A percentile compares a stretch with the other conserved stretches of the same genome.
phyloP scores from a whole-genome alignment of 2,113 vertebrate genomes.

The Ailuropoda melanoleuca region DNA sequence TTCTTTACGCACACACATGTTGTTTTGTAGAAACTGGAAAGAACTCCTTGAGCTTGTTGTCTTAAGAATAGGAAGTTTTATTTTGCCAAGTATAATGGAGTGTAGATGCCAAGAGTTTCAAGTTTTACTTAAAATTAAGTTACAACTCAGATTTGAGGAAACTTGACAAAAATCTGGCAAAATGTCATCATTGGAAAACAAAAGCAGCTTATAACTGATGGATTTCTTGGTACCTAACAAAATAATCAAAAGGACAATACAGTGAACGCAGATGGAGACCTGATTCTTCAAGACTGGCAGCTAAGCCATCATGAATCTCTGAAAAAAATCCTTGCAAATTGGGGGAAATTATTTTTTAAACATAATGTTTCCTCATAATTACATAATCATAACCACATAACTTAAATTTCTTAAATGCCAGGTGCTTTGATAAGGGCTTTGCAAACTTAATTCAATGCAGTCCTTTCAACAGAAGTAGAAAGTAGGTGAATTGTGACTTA shows the following conservation, averaged over 20 bases:
- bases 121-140: constrained; percentile 63
- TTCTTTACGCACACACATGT: constrained; percentile 34
- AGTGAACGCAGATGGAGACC: background rate
- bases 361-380: background rate
- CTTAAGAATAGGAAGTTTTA: constrained; percentile 50
- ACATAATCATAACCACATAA: background rate
- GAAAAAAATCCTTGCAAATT: background rate
- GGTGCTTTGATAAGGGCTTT: background rate
- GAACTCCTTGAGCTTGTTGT: constrained; percentile 44
- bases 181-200: background rate
- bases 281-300: background rate
- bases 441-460: background rate
- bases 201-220: constrained; percentile 26
- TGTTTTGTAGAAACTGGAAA: constrained; percentile 63
- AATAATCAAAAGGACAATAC: background rate
- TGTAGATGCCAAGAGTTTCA: constrained; percentile 52
- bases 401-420: background rate
- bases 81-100: constrained; percentile 34
- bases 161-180: constrained; percentile 23
- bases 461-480: background rate
- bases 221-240: background rate
- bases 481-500: background rate
- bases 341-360: background rate
- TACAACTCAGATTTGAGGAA: constrained; percentile 59
- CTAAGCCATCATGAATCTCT: background rate